A percentile compares a stretch with the other conserved stretches of the same genome.
Conservation (phyloP, 2,113 vertebrate species). For the Calyptommatus sinebrachiatus region DNA sequence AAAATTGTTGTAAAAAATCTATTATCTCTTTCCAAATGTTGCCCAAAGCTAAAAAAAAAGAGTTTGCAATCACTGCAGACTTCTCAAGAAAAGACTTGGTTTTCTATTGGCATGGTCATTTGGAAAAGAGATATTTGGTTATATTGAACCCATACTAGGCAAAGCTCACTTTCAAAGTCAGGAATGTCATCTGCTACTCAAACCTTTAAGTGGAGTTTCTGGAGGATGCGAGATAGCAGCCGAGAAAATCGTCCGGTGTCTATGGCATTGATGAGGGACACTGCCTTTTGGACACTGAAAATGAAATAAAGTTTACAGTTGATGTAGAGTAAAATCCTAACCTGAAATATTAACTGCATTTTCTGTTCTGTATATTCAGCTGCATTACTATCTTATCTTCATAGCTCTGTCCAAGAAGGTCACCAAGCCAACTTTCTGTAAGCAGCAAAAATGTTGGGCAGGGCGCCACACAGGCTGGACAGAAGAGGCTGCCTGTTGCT, state of each 20-base stretch:
- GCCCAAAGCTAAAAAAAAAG: background rate
- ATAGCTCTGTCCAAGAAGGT: no score
- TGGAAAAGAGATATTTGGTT: background rate
- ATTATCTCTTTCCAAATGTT: background rate
- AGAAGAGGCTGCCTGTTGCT: no score
- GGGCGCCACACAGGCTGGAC: no score
- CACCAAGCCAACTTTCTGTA: no score
- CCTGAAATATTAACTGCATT: no score
- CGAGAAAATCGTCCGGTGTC: slow-evolving; percentile 86
- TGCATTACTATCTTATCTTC: no score
- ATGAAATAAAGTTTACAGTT: slow-evolving; percentile 12
- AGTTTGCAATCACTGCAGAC: background rate
- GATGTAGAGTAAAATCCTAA: no score
- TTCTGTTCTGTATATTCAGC: no score
- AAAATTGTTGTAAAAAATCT: background rate
- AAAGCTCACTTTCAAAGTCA: background rate
- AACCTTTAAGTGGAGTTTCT: slow-evolving; percentile 95
- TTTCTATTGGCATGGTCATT: background rate
- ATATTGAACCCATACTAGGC: background rate
- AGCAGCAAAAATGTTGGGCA: no score
- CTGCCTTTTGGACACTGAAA: slow-evolving; percentile 88
- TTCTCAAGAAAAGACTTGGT: background rate
- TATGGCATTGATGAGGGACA: slow-evolving; percentile 82
- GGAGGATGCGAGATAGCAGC: slow-evolving; percentile 86
- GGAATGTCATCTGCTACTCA: slow-evolving; percentile 6